These are phyloP conservation scores for Mixornis gularis DNA, from an alignment of 2,113 vertebrate species.

Conservation along the genomic window DNA sequence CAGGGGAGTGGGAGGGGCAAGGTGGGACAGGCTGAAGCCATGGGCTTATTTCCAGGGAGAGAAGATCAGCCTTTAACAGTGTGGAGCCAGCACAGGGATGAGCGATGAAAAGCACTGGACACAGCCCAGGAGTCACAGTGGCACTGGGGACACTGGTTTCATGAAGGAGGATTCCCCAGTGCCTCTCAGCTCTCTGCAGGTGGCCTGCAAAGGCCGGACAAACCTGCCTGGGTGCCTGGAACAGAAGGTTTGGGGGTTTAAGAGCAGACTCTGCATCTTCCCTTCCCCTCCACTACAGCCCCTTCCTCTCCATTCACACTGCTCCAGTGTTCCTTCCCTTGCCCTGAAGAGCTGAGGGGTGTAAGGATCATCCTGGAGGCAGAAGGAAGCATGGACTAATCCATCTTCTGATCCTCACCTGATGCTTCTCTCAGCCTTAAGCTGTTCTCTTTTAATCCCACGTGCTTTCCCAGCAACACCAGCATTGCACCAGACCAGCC, in stretches of 20 bases:
- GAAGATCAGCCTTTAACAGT: neutral
- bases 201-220: neutral
- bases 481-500: neutral
- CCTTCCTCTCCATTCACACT: neutral
- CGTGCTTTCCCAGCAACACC: fast-evolving
- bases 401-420: neutral
- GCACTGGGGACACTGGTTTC: neutral
- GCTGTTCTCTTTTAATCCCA: neutral
- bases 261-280: neutral
- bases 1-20: neutral
- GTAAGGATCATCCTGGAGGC: neutral
- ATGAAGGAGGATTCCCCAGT: neutral
- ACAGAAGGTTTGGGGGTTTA: neutral
- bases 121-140: fast-evolving
- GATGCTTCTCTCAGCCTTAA: neutral
- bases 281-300: neutral
- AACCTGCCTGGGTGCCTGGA: neutral
- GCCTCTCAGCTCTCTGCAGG: neutral
- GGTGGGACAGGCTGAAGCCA: neutral
- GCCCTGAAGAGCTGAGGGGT: fast-evolving
- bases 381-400: neutral
- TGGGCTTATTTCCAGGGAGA: neutral
- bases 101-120: fast-evolving
- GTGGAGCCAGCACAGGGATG: neutral
- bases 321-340: neutral